Conservation (phyloP, 2,113 vertebrate species). For the Apodemus speciosus region DNA sequence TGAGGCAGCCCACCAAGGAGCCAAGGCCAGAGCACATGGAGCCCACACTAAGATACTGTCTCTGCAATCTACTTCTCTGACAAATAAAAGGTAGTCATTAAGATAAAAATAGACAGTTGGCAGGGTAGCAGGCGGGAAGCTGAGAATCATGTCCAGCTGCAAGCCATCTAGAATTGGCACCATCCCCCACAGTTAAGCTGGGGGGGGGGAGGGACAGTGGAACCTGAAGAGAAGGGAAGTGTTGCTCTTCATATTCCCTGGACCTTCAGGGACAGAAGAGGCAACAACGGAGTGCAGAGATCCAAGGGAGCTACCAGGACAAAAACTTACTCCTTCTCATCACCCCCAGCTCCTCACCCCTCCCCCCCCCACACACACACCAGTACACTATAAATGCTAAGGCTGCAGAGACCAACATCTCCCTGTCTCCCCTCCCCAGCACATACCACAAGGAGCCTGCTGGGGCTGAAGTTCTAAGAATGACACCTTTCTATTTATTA, state of each 20-base stretch:
- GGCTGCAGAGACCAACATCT: neutral
- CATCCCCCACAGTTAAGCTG: neutral
- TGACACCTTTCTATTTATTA: neutral
- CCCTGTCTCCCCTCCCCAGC: neutral
- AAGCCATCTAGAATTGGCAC: neutral
- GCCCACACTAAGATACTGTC: neutral
- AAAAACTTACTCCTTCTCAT: neutral
- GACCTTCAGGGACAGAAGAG: no score
- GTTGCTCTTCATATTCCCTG: neutral
- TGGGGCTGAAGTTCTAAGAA: neutral
- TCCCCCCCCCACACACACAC: no score
- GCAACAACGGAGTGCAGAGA: neutral
- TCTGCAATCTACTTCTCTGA: neutral
- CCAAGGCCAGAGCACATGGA: neutral
- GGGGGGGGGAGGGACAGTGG: rapidly evolving
- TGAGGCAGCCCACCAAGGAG: neutral
- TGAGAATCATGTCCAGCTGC: neutral
- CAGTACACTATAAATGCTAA: neutral
- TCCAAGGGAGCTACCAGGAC: neutral
- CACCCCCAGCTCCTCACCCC: no score
- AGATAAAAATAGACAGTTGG: neutral
- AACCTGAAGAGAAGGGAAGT: neutral
- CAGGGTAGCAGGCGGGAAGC: neutral
- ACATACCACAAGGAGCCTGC: neutral
- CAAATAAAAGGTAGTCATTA: neutral